These are phyloP conservation scores for Sylvietta virens DNA, from an alignment of 2,113 vertebrate genomes.

Conservation along the genomic window DNA sequence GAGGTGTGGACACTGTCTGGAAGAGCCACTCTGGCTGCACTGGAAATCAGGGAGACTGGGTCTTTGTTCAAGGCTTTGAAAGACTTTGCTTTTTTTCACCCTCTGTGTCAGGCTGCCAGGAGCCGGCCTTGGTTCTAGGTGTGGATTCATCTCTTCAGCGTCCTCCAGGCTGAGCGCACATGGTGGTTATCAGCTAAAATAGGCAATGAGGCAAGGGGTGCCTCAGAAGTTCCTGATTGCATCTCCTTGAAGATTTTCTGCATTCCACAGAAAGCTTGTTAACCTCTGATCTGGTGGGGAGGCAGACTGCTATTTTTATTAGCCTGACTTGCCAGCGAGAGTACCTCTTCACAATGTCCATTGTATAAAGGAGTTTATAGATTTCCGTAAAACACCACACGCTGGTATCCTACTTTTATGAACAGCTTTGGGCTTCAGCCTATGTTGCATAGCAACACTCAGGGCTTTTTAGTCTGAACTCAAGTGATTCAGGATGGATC, in stretches of 20 bases:
- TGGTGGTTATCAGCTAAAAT: constrained; percentile 35
- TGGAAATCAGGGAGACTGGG: background rate
- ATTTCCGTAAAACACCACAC: background rate
- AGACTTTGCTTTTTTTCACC: background rate
- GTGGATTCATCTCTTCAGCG: background rate
- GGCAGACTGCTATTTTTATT: background rate
- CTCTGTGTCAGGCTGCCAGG: background rate
- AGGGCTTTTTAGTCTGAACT: background rate
- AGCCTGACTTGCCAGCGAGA: background rate
- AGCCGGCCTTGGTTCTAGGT: background rate
- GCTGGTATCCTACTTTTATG: background rate
- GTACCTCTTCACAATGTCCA: background rate
- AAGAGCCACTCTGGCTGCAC: fast-evolving
- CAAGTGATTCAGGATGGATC: background rate
- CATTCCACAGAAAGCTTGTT: background rate
- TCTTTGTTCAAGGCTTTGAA: constrained; percentile 30
- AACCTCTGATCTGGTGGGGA: background rate
- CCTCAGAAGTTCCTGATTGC: background rate
- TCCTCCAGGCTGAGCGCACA: background rate
- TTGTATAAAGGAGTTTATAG: background rate
- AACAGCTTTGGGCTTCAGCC: background rate
- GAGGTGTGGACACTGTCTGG: fast-evolving
- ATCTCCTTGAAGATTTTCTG: background rate
- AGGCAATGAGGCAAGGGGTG: constrained; percentile 1
- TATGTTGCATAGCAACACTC: background rate